Percentiles rank a stretch among this genome's conserved stretches.
phyloP scores from a whole-genome alignment of 30 jellyfish, hydroid and myxozoan species.

The Chironex yamaguchii region DNA sequence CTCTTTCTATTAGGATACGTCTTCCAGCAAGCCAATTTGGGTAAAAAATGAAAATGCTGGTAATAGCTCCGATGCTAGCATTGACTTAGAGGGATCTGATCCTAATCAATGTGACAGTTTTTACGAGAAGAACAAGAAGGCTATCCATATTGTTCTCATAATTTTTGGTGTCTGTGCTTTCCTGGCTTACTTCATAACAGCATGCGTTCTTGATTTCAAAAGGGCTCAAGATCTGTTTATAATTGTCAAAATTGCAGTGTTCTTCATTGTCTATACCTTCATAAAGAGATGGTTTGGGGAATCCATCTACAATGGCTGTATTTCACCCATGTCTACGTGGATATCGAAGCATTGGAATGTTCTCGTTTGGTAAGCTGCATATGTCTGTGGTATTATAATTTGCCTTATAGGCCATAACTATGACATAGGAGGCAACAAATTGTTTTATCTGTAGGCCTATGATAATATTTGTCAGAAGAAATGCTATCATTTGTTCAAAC shows the following conservation, averaged over 20 bases:
- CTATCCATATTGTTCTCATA: constrained; percentile 8
- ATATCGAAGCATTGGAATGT: constrained; percentile 41
- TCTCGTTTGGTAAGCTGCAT: constrained; percentile 63
- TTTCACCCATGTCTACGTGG: constrained; percentile 22
- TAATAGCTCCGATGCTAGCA: neutral
- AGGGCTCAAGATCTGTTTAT: constrained; percentile 74
- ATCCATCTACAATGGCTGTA: constrained; percentile 13
- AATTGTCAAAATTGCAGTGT: constrained; percentile 48
- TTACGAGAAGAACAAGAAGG: constrained; percentile 30
- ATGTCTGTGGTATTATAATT: neutral
- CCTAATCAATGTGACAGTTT: constrained; percentile 5
- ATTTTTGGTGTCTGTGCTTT: constrained; percentile 1
- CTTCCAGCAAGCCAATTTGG: neutral
- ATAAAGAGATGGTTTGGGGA: constrained; percentile 49
- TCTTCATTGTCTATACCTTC: constrained; percentile 52
- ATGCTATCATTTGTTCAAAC: too few relatives aligned
- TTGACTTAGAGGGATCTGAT: constrained; percentile 26
- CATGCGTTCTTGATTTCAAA: constrained; percentile 66
- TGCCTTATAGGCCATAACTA: too few relatives aligned
- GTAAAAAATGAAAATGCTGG: neutral
- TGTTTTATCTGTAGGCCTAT: too few relatives aligned
- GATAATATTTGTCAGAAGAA: too few relatives aligned
- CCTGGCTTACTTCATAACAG: constrained; percentile 54
- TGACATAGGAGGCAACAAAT: too few relatives aligned
- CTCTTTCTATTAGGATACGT: too few relatives aligned